Evolutionary conservation across 2,888 invertebrate genomes (phyloP), one percentile per base, ranked within the genome.

Genomic region (Drosophila subquinaria): DNA sequence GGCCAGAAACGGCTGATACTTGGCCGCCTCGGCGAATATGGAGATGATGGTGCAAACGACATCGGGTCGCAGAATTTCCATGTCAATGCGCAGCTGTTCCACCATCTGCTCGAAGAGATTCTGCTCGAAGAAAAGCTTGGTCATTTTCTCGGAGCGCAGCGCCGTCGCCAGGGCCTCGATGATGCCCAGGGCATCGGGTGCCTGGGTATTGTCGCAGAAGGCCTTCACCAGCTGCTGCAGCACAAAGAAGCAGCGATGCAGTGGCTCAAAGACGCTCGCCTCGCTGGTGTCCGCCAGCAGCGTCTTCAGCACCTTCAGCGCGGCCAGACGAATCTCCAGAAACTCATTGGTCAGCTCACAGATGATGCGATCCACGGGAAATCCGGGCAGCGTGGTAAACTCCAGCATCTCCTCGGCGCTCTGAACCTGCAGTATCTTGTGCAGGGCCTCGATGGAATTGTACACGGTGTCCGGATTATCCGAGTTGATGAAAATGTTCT

Each of bases 271-370:
- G 2, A 71, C 72, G 23, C 82, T 82, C 0, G 73, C 61, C 0
- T 77, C 81, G 33, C 85, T 74, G 1, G 82, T 77, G 10, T 91
- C 85, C 11, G 76, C 66, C 6, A 92, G 61, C 3, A 91, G 63
- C 0, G 76, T 76, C 17, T 88, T 88, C 0, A 90, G 33, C 0
- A 90, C 71, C 30, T 87, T 89, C 1, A 92, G 52, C 0, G 82
- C 76, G 0, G 90, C 83, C 33, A 78, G 76, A 4, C 91, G 79
- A 17, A 91, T 83, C 60, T 91, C 90, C 4, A 61, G 57, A 47
- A 80, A 90, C 56, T 88, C 85, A 8, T 78, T 90, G 30, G 84
- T 84, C 36, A 92, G 61, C 65, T 92, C 91, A 35, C 91, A 90
- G 4, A 90, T 64, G 1, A 92, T 65, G 17, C 92, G 86, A 62